Evolutionary conservation across 2,113 vertebrate genomes (phyloP).

Genomic region (Anthoscopus minutus): DNA sequence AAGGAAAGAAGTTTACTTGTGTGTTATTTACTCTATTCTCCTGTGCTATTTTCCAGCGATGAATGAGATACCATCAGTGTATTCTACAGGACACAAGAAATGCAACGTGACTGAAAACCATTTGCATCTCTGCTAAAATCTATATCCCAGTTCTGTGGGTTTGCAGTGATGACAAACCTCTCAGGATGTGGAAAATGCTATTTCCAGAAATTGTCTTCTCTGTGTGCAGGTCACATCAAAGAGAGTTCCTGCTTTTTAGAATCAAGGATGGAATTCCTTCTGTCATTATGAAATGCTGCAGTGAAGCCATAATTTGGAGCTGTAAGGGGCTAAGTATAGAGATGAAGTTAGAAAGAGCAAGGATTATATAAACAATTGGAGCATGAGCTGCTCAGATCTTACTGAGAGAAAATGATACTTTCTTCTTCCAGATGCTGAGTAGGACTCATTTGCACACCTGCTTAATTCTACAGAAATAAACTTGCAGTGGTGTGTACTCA

Average conservation of each 20-base stretch:
- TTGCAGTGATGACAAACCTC: background rate
- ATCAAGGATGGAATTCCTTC: background rate
- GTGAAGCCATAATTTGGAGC: background rate
- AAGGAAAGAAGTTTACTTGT: background rate
- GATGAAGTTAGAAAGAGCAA: background rate
- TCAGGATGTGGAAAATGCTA: background rate
- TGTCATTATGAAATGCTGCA: background rate
- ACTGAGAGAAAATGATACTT: background rate
- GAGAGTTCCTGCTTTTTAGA: background rate
- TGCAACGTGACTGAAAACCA: background rate
- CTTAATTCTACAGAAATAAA: background rate
- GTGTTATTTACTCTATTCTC: background rate
- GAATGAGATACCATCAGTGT: background rate
- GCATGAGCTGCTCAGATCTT: background rate
- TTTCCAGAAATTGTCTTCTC: background rate
- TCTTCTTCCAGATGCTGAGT: background rate
- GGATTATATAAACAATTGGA: background rate
- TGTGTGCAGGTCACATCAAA: background rate
- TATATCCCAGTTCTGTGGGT: background rate
- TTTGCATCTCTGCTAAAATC: background rate
- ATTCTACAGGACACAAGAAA: background rate
- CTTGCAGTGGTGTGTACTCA: background rate
- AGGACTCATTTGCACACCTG: background rate
- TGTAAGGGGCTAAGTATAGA: background rate
- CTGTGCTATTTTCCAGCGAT: background rate